Base-by-base conservation (phyloP, 2,888 invertebrate species). In the Netelia melanura region DNA sequence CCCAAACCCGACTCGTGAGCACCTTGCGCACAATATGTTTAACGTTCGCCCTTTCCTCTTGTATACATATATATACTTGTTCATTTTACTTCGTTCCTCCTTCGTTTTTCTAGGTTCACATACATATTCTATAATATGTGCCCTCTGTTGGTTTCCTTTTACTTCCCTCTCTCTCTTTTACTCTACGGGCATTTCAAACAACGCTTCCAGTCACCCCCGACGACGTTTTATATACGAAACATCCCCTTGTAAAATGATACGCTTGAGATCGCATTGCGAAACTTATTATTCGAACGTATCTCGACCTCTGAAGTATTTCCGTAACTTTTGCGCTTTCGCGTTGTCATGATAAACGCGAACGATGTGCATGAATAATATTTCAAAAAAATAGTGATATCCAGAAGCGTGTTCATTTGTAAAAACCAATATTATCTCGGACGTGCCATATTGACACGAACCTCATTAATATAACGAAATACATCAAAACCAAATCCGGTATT, bases 181-280 rank as follows among this genome's bases (percentile, higher is more conserved):
- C 62, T 25, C 17, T 43, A 30, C 21, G 65, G 44, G 67, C 52
- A 56, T 79, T 71, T 74, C 62, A 30, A 64, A 81, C 83, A 71
- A 74, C 84, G 77, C 86, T 86, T 83, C 87, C 81, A 83, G 85
- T 87, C 86, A 88, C 84, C 83, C 68, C 64, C 85, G 79, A 75
- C 85, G 68, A 83, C 87, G 86, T 88, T 87, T 88, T 89, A 74
- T 23, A 11, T 52, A 70, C 48, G 61, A 11, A 71, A 71, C 14
- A 2, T 82, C 72, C 84, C 87, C 77, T 74, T 88, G 91, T 90
- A 91, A 92, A 91, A 90, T 86, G 91, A 92, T 92, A 92, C 90
- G 89, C 90, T 91, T 90, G 92, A 91, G 90, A 91, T 91, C 89
- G 77, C 86, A 89, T 79, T 48, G 79, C 70, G 43, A 61, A 84